Base-by-base conservation (phyloP, 2,888 invertebrate genomes). In the Melanargia galathea region DNA sequence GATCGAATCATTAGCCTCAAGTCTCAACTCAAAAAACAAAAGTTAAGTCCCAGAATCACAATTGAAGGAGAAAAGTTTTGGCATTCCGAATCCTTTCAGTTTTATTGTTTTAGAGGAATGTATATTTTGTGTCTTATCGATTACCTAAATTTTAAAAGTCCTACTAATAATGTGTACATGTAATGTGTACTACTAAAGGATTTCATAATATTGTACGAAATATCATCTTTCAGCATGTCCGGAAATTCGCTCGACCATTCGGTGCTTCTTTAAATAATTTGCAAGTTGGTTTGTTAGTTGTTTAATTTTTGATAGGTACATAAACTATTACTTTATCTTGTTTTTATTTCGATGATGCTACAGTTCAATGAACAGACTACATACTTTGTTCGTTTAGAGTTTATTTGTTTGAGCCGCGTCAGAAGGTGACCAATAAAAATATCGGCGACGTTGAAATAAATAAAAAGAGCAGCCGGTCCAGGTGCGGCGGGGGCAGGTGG, bases 401-500 rank as follows among this genome's bases (percentile, higher is more conserved):
- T 81, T 78, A 80, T 59, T 59, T 43, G 55, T 81, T 80, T 79
- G 81, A 78, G 78, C 76, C 75, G 79, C 80, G 79, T 81, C 80
- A 80, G 78, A 83, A 82, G 80, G 82, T 79, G 81, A 86, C 87
- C 87, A 90, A 90, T 88, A 90, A 90, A 90, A 90, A 87, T 90
- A 91, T 90, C 86, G 86, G 81, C 85, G 79, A 76, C 85, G 85
- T 80, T 85, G 87, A 87, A 89, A 89, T 87, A 90, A 90, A 91
- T 89, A 89, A 89, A 88, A 88, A 85, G 83, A 86, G 78, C 86
- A 87, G 83, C 86, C 86, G 86, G 84, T 75, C 86, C 90, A 90
- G 90, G 84, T 90, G 91, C 83, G 79, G 80, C 76, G 81, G 80
- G 80, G 84, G 89, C 91, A 91, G 91, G 90, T 90, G 91, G 85